phyloP scores from a whole-genome alignment of 2,797 vertebrate species.

The Pangasius djambal region DNA sequence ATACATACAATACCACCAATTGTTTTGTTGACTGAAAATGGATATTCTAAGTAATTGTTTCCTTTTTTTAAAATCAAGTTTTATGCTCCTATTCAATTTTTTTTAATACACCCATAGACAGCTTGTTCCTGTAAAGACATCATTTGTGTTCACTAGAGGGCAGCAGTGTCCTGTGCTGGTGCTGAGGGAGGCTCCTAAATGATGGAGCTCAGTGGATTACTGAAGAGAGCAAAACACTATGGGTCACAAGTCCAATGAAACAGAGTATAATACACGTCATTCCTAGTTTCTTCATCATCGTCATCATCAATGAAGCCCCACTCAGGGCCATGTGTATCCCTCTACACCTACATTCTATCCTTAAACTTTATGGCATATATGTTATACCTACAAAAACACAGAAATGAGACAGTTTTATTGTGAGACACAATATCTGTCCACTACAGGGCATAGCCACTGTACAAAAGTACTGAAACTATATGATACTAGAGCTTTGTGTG shows the following conservation, averaged over 20 bases:
- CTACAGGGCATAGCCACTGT: background rate
- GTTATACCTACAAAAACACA: background rate
- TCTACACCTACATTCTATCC: background rate
- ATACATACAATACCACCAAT: background rate
- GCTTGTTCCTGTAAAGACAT: background rate
- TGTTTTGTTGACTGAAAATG: background rate
- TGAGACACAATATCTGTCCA: background rate
- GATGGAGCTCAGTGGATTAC: conserved; percentile 1
- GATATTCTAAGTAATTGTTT: background rate
- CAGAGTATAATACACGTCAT: background rate
- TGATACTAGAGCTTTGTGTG: no score
- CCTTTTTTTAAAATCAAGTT: no score
- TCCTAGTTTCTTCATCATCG: no score
- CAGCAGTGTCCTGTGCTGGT: background rate
- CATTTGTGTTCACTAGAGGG: conserved; percentile 53
- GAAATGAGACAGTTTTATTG: background rate
- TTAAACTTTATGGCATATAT: background rate
- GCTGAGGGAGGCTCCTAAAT: background rate
- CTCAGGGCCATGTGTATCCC: background rate
- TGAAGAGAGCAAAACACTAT: background rate
- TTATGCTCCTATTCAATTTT: background rate
- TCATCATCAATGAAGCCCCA: background rate
- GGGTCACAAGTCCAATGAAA: background rate
- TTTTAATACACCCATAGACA: no score
- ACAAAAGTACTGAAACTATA: background rate